Conservation (phyloP, 2,797 vertebrate genomes). For the Halcyon chelicuti region DNA sequence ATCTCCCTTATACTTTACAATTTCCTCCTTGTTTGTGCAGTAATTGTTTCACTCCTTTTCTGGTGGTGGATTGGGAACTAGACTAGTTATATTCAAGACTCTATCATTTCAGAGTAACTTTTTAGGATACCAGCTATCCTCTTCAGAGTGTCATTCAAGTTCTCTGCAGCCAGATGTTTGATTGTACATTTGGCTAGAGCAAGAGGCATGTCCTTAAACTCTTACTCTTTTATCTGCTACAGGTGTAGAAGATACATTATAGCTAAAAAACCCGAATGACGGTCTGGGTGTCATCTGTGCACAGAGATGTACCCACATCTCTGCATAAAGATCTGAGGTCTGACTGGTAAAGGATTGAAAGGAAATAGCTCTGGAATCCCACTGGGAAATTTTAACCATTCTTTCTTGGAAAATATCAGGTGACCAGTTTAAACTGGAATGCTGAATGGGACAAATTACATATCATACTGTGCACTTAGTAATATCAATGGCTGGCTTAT, state of each 20-base stretch:
- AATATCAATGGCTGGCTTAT: background rate
- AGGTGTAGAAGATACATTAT: background rate
- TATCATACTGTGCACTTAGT: background rate
- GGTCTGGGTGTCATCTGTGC: background rate
- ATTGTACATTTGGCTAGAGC: background rate
- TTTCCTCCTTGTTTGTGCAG: background rate
- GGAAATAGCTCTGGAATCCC: background rate
- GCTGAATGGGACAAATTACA: background rate
- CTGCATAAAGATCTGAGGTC: background rate
- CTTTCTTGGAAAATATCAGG: background rate
- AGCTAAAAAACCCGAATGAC: background rate
- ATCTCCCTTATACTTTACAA: background rate
- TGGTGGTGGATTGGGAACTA: background rate
- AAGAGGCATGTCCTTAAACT: background rate
- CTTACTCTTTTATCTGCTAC: background rate
- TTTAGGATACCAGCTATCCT: background rate
- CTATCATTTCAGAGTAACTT: background rate
- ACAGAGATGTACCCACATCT: background rate
- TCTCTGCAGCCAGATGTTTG: background rate
- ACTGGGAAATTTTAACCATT: background rate
- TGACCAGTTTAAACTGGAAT: background rate
- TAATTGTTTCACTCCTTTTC: background rate
- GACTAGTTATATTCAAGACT: background rate
- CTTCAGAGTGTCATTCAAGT: background rate
- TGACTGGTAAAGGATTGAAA: background rate